These are phyloP conservation scores for Piliocolobus tephrosceles DNA, from an alignment of 2,113 vertebrate genomes.

Conservation along the genomic window DNA sequence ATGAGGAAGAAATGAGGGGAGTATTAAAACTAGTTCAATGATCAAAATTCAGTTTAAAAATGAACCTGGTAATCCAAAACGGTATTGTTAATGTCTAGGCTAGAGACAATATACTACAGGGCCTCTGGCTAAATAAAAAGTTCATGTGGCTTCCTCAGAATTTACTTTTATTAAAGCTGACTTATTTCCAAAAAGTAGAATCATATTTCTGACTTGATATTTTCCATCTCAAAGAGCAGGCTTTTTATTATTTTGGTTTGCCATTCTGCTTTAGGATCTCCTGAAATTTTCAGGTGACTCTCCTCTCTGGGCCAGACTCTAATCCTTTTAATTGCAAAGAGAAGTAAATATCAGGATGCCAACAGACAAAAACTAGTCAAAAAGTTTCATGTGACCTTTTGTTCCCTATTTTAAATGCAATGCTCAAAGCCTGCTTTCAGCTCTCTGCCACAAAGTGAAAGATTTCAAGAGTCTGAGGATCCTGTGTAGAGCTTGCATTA, in stretches of 20 bases:
- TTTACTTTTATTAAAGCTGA: background rate
- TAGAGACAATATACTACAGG: background rate
- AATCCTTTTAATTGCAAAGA: background rate
- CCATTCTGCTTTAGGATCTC: background rate
- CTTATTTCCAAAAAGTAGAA: background rate
- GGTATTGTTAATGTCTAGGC: background rate
- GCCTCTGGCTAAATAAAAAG: background rate
- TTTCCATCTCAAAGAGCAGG: background rate
- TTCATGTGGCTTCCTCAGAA: background rate
- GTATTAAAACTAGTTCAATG: background rate
- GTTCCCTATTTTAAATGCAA: background rate
- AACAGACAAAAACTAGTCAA: background rate
- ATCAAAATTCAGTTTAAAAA: background rate
- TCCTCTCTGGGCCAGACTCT: background rate
- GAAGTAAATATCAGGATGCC: background rate
- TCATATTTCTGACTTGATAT: background rate
- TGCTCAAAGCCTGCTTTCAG: constrained; percentile 5
- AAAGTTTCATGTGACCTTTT: background rate
- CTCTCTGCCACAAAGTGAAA: background rate
- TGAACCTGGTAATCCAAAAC: background rate
- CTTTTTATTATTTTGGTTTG: constrained; percentile 31
- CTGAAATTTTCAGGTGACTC: background rate
- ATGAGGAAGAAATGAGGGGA: background rate
- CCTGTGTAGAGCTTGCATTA: background rate
- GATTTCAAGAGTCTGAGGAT: background rate